Evolutionary conservation across 2,888 invertebrate species (phyloP), one percentile per base, ranked within the genome.

Genomic region (Drosophila lacicola): DNA sequence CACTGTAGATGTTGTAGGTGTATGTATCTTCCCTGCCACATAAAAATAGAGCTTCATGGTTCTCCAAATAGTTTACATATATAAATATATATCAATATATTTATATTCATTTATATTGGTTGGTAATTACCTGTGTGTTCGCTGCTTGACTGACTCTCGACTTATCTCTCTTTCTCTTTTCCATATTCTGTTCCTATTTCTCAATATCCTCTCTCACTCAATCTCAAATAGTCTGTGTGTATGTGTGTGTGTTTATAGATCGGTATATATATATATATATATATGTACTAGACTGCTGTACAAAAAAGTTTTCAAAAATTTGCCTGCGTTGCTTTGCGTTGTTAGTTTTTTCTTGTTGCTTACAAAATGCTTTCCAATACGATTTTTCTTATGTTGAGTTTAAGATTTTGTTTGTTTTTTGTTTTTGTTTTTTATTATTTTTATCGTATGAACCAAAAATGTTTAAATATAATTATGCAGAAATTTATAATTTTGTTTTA

Each of bases 401-500:
- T 60, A 60, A 57, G 55, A 78, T 74, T 74, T 70, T 68, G 47
- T 61, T 60, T 63, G 68, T 76, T 78, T 74, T 67, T 75, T 72
- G 72, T 75, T 68, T 67, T 65, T 74, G 62, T 73, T 60, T 57
- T 69, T 58, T 75, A 75, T 80, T 79, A 66, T 81, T 80, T 78
- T 74, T 87, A 78, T 84, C 84, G 74, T 90, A 89, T 88, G 82
- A 90, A 90, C 90, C 90, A 90, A 90, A 90, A 81, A 81, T 82
- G 57, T 86, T 84, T 82, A 89, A 87, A 85, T 90, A 88, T 89
- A 80, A 82, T 86, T 83, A 88, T 86, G 86, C 81, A 88, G 80
- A 89, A 83, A 73, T 85, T 75, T 80, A 79, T 84, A 82, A 76
- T 80, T 83, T 90, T 78, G 70, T 80, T 79, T 74, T 77, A 67